Conservation (phyloP, 2,113 vertebrate genomes). For the Pavo muticus region DNA sequence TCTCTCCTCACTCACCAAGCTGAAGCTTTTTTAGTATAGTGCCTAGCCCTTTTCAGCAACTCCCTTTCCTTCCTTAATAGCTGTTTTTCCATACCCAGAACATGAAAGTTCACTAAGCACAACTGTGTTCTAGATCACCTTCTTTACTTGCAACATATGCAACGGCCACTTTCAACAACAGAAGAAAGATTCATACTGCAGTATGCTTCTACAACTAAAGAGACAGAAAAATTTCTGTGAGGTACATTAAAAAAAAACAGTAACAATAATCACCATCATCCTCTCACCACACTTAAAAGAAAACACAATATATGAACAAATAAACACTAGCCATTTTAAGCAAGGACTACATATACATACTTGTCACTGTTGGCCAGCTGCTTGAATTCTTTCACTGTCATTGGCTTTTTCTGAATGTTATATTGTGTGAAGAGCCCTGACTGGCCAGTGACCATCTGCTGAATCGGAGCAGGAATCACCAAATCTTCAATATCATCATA, state of each 20-base stretch:
- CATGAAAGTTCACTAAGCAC: fast-evolving
- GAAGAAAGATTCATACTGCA: background rate
- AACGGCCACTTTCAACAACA: background rate
- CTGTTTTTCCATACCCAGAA: background rate
- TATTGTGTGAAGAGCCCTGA: conserved; percentile 83
- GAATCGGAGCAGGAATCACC: conserved; percentile 84
- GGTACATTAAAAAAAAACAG: background rate
- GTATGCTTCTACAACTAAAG: background rate
- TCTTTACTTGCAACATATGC: background rate
- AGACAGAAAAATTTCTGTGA: background rate
- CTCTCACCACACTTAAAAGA: background rate
- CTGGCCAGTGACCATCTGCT: conserved; percentile 84
- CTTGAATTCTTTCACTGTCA: conserved; percentile 84
- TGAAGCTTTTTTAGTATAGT: background rate
- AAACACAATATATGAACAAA: background rate
- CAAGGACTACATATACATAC: conserved; percentile 68
- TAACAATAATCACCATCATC: background rate
- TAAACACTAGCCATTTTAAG: background rate
- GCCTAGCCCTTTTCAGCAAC: background rate
- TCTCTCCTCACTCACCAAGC: background rate
- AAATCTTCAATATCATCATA: conserved; percentile 84
- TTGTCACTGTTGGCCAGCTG: conserved; percentile 82
- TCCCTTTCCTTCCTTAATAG: background rate
- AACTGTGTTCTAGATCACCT: background rate
- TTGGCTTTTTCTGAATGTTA: conserved; percentile 83